These are phyloP conservation scores for Melopsittacus undulatus DNA, from an alignment of 2,797 vertebrate species.

Conservation along the genomic window DNA sequence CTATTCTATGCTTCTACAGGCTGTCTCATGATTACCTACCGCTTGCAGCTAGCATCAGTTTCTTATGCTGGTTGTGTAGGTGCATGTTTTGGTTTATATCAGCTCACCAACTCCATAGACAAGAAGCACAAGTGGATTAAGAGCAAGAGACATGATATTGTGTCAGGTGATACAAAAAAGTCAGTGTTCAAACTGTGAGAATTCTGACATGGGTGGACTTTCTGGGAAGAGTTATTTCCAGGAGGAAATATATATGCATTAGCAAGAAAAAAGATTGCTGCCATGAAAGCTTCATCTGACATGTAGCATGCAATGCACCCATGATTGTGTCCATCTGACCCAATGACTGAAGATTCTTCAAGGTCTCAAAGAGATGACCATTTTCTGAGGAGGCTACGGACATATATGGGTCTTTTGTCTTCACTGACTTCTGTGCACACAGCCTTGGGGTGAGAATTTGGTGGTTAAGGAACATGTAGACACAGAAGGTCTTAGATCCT, in stretches of 20 bases:
- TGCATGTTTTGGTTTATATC: neutral
- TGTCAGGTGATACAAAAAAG: neutral
- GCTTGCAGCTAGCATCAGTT: neutral
- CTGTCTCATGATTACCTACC: neutral
- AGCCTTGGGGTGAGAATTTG: neutral
- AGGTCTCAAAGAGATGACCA: neutral
- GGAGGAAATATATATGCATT: neutral
- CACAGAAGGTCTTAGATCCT: neutral
- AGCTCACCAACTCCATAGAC: neutral
- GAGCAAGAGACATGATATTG: neutral
- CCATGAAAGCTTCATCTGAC: neutral
- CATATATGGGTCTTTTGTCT: neutral
- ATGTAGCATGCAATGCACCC: fast-evolving
- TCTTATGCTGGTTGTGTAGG: neutral
- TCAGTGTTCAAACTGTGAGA: neutral
- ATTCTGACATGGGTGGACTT: neutral
- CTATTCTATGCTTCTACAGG: neutral
- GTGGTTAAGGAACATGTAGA: neutral
- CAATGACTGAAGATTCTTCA: neutral
- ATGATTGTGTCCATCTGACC: neutral
- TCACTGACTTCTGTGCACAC: neutral
- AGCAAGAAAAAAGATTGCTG: neutral
- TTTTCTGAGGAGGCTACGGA: neutral
- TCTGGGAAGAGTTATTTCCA: neutral
- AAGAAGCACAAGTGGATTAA: neutral